Evolutionary conservation across 2,797 vertebrate species (phyloP).

Genomic region (Margarornis squamiger): DNA sequence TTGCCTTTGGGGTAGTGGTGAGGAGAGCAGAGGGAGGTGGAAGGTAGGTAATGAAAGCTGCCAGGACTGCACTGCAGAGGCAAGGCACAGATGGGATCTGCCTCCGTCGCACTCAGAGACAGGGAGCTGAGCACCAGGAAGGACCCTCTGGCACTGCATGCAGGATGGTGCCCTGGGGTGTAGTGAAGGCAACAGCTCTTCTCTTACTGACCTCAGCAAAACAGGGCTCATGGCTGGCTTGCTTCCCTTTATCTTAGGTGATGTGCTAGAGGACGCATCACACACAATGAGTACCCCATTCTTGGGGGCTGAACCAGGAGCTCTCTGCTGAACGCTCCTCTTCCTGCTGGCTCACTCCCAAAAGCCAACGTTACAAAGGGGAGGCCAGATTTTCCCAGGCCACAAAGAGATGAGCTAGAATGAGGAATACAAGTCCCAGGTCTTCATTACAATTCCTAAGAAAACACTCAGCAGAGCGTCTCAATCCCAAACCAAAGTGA

Average conservation of each 20-base stretch:
- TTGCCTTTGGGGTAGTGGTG: not conserved
- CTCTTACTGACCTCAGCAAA: not conserved
- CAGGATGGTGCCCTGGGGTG: not conserved
- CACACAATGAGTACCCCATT: not conserved
- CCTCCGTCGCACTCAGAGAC: not conserved
- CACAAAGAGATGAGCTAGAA: not conserved
- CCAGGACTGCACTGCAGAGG: not conserved
- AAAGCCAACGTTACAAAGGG: not conserved
- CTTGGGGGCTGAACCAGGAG: not conserved
- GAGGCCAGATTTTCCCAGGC: not conserved
- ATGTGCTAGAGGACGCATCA: not conserved
- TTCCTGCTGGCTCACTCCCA: not conserved
- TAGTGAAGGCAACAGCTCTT: not conserved
- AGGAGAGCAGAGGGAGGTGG: not conserved
- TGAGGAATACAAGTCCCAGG: not conserved
- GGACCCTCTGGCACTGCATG: accelerated
- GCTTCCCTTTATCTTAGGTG: not conserved
- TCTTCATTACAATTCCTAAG: not conserved
- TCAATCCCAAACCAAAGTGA: not conserved
- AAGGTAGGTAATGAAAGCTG: not conserved
- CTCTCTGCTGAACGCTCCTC: not conserved
- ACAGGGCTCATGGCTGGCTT: not conserved
- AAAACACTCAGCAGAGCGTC: not conserved
- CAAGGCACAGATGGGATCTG: not conserved
- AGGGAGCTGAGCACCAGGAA: not conserved